Evolutionary conservation across 2,797 vertebrate species (phyloP).

Genomic region (Sebastes umbrosus): DNA sequence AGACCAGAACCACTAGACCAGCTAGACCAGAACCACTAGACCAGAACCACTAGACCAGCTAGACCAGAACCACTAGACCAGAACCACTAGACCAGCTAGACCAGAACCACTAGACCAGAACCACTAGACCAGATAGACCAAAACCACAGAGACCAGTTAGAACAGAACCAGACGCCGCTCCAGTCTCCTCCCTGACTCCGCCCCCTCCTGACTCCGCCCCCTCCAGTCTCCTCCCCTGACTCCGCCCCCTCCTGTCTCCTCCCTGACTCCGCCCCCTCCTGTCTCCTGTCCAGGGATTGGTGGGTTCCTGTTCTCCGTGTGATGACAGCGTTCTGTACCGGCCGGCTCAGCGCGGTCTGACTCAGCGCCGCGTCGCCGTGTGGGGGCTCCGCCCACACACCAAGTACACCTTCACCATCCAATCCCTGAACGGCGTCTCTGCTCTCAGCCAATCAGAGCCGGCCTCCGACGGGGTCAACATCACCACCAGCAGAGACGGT

Average conservation of each 20-base stretch:
- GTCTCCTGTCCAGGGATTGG: conserved; percentile 30
- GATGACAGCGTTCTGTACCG: conserved; percentile 75
- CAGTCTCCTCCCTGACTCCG: not conserved
- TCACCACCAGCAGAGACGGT: conserved; percentile 86
- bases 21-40: not conserved
- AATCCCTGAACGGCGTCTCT: conserved; percentile 85
- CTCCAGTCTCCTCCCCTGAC: not conserved
- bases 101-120: not conserved
- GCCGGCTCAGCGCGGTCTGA: conserved; percentile 69
- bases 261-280: not conserved
- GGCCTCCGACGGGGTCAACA: conserved; percentile 77
- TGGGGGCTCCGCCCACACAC: conserved; percentile 84
- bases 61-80: too few species aligned
- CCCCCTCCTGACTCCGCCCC: too few species aligned
- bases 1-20: not conserved
- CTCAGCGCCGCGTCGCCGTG: conserved; percentile 73
- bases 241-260: too few species aligned
- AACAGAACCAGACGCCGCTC: not conserved
- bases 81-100: not conserved
- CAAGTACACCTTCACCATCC: conserved; percentile 84
- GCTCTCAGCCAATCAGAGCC: conserved; percentile 74
- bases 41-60: too few species aligned
- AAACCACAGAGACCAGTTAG: not conserved
- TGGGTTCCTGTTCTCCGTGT: conserved; percentile 73
- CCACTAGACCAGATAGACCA: not conserved